These are phyloP conservation scores for Podarcis siculus DNA, from an alignment of 2,797 vertebrate genomes.

Conservation along the genomic window DNA sequence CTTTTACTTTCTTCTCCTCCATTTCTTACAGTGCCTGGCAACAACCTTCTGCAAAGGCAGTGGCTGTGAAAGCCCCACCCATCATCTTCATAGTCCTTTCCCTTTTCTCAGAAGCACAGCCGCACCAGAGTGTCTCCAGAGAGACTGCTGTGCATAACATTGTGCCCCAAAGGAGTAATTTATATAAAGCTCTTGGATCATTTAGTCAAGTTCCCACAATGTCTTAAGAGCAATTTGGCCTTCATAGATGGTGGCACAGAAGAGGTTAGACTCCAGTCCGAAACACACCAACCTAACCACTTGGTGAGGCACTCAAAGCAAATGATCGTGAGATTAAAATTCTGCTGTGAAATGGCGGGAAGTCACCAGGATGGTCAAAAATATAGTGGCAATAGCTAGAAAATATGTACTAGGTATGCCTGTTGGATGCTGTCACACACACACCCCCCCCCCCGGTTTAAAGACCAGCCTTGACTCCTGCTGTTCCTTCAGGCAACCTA, in stretches of 20 bases:
- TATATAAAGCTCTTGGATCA: conserved; percentile 12
- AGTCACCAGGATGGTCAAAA: neutral
- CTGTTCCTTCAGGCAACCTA: no score
- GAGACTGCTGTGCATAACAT: neutral
- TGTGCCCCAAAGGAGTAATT: conserved; percentile 30
- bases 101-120: neutral
- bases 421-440: neutral
- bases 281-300: neutral
- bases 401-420: neutral
- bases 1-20: neutral
- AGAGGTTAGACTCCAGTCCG: neutral
- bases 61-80: neutral
- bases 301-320: neutral
- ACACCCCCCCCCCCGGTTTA: no score
- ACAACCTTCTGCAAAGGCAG: neutral
- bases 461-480: neutral
- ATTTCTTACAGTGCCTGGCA: neutral
- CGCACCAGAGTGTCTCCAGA: neutral
- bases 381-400: neutral
- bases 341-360: neutral
- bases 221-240: conserved; percentile 13
- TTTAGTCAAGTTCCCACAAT: neutral
- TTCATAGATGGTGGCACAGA: neutral
- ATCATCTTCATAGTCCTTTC: accelerated
- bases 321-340: neutral